Evolutionary conservation across 1,140 invertebrate species (phyloP), one percentile per base, ranked within the genome.

Genomic region (Caligus rogercresseyi): DNA sequence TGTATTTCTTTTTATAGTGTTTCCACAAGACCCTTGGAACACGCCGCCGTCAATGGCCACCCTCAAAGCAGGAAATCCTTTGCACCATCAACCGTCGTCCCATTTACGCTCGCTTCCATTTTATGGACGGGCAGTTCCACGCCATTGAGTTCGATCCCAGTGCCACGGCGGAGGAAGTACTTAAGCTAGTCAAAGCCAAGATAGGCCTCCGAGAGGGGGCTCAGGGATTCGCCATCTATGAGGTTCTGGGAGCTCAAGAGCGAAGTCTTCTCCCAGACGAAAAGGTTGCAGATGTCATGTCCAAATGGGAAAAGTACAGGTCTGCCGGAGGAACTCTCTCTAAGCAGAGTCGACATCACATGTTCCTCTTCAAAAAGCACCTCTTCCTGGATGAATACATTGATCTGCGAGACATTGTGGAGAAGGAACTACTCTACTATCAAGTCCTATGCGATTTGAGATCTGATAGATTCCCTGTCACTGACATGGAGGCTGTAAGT

Each of bases 381-480:
- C 73, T 97, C 55, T 93, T 95, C 75, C 79, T 86, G 68, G 87
- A 83, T 75, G 82, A 81, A 65, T 93, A 80, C 70, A 83, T 89
- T 72, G 87, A 87, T 73, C 75, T 83, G 66, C 82, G 81, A 61
- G 87, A 91, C 74, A 83, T 84, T 0, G 88, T 95, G 1, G 92
- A 96, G 74, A 92, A 94, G 73, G 90, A 96, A 74, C 75, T 97
- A 20, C 72, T 97, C n/a, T 94, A 94, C 74, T 89, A 95, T 75
- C 92, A 97, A 76, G 84, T 93, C 25, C 75, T 95, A 53, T 87
- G 92, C 70, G 84, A 86, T 69, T 79, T 96, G 18, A 78, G 89
- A 64, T 86, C 86, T 63, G 89, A 95, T 75, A 78, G 87, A 18
- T 88, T 92, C 69, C 90, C 89, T 0, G 83, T 94, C 24, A 87